These are phyloP conservation scores for Parasteatoda lunata DNA, from an alignment of 2,888 invertebrate species.

Conservation along the genomic window DNA sequence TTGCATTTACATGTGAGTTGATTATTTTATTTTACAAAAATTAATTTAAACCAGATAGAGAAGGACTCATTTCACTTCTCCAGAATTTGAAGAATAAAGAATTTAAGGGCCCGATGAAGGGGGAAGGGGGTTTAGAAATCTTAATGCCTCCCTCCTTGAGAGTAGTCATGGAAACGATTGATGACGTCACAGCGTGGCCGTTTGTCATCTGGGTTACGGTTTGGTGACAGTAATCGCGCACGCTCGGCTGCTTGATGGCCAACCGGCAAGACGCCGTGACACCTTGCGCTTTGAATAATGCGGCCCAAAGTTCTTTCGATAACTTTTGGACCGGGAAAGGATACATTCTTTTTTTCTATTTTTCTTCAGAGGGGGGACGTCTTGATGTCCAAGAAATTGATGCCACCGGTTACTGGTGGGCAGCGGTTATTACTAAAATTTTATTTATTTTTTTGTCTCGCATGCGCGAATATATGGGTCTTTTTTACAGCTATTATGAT, in stretches of 20 bases:
- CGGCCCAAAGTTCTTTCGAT: constrained; percentile 48
- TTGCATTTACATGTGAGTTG: no score
- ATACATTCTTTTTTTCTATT: constrained; percentile 31
- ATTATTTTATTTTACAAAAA: not conserved
- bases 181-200: constrained; percentile 66
- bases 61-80: constrained; percentile 36
- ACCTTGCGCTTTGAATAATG: constrained; percentile 68
- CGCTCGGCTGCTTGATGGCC: constrained; percentile 64
- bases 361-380: constrained; percentile 19
- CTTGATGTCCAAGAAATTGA: constrained; percentile 66
- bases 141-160: constrained; percentile 59
- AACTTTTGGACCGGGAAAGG: constrained; percentile 46
- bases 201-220: constrained; percentile 67
- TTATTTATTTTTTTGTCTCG: constrained; percentile 22
- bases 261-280: constrained; percentile 66
- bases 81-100: constrained; percentile 46
- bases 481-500: constrained; percentile 49
- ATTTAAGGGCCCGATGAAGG: constrained; percentile 56
- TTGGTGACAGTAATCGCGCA: constrained; percentile 67
- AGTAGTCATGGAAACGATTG: constrained; percentile 68
- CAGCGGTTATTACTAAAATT: constrained; percentile 45
- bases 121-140: constrained; percentile 34
- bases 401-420: constrained; percentile 36
- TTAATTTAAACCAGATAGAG: not conserved
- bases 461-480: constrained; percentile 1